Evolutionary conservation across 2,888 invertebrate species (phyloP).

Genomic region (Campoletis raptor): DNA sequence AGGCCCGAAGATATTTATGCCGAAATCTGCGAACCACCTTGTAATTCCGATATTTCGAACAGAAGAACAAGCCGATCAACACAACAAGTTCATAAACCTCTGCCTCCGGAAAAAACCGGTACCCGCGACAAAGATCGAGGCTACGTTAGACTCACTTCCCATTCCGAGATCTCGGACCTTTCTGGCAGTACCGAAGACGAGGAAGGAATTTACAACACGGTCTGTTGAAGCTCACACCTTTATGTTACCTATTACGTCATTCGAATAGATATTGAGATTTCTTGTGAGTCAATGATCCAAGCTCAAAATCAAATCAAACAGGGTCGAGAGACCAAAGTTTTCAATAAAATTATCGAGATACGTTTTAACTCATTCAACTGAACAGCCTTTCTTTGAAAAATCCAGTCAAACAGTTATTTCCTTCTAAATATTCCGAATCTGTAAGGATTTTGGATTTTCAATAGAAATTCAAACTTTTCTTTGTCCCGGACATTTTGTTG

Average conservation of each 20-base stretch:
- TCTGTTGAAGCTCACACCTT: conserved; percentile 78
- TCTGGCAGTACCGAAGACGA: conserved; percentile 82
- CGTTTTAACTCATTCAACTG: background rate
- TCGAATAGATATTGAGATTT: background rate
- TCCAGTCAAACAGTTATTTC: background rate
- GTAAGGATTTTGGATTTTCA: background rate
- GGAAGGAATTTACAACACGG: conserved; percentile 84
- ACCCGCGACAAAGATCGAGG: conserved; percentile 80
- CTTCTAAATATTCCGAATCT: background rate
- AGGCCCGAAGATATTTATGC: conserved; percentile 83
- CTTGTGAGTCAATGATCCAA: background rate
- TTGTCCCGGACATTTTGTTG: background rate
- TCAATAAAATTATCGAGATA: background rate
- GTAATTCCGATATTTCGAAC: conserved; percentile 58
- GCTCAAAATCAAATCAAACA: background rate
- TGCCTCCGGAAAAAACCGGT: conserved; percentile 69
- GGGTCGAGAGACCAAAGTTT: background rate
- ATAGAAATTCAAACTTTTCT: background rate
- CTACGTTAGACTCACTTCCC: conserved; percentile 81
- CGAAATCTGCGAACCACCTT: conserved; percentile 81
- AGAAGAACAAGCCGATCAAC: conserved; percentile 56
- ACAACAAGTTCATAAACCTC: conserved; percentile 74
- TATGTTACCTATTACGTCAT: background rate
- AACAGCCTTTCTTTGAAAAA: background rate
- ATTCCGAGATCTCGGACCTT: conserved; percentile 81